Evolutionary conservation across 2,888 invertebrate species (phyloP), one percentile per base, ranked within the genome.

Genomic region (Cerceris rybyensis): DNA sequence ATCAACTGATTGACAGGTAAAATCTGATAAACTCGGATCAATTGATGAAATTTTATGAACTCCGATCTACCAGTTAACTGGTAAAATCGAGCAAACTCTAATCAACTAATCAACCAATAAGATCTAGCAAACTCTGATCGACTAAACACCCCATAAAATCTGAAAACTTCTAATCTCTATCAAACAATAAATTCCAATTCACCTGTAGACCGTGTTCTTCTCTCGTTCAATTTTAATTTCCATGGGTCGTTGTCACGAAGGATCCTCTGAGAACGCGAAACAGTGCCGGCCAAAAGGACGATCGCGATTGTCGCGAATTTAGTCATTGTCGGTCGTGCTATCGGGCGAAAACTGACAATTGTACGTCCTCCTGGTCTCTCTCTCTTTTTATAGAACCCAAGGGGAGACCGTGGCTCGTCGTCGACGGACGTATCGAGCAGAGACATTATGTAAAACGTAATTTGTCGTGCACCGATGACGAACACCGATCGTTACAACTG

Each of bases 361-460:
- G 57, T 14, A 6, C n/a, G 13, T 41, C 67, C 39, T 14, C 57
- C 54, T 57, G 73, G 28, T 28, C 28, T 28, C 80, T 81, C 78
- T 80, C 71, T 77, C 82, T 83, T 87, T 87, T 87, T 87, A 87
- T 86, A 86, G 28, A 28, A 28, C 28, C 28, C 2, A 28, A 28
- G 28, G 4, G 75, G 60, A 42, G 7, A 16, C n/a, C 41, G 42
- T 41, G 17, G n/a, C 13, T 63, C 61, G 65, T 65, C 28, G 57
- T 8, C 1, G 28, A 50, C 41, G 64, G 73, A 42, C 14, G 54
- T 69, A 71, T 58, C 68, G 64, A 69, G 77, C 70, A 71, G 70
- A 69, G 68, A 67, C 61, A 61, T 86, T 85, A 85, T 81, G 85
- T 69, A 85, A 85, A 85, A 82, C 63, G 82, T 72, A 76, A 82